Evolutionary conservation across 1,140 invertebrate genomes (phyloP).

Genomic region (Lasaia peninsularis): DNA sequence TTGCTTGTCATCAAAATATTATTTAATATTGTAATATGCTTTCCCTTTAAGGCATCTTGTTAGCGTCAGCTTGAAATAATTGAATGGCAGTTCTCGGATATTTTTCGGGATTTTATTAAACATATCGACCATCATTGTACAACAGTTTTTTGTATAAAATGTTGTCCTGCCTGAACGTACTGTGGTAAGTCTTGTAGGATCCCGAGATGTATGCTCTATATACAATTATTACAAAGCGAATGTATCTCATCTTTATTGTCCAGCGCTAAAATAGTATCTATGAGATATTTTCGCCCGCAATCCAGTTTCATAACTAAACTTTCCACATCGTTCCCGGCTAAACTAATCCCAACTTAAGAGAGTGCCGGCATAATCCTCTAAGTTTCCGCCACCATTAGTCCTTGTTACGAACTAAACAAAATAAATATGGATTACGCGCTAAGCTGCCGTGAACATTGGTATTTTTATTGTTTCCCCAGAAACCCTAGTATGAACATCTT

Average conservation of each 20-base stretch:
- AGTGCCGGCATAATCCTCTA: constrained; percentile 18
- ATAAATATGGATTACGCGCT: constrained; percentile 28
- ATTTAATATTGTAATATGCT: too few species aligned
- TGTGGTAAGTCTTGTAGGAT: too few species aligned
- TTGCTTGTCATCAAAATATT: too few species aligned
- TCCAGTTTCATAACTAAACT: constrained; percentile 8
- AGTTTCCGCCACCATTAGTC: constrained; percentile 26
- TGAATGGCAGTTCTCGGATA: too few species aligned
- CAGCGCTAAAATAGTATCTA: background rate
- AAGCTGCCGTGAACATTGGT: constrained; percentile 21
- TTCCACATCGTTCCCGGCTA: constrained; percentile 14
- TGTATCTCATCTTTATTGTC: background rate
- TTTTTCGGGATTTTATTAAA: too few species aligned
- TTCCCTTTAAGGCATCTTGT: too few species aligned
- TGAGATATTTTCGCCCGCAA: background rate
- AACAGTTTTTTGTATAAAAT: too few species aligned
- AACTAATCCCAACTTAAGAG: constrained; percentile 21
- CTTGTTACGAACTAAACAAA: constrained; percentile 28
- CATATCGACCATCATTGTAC: too few species aligned
- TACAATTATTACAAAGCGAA: too few species aligned
- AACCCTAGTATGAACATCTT: background rate
- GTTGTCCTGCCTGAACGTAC: too few species aligned
- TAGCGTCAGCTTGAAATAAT: too few species aligned
- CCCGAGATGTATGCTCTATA: background rate
- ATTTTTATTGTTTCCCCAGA: constrained; percentile 25